These are phyloP conservation scores for Venustaconcha ellipsiformis DNA, from an alignment of 1,140 invertebrate genomes.

Conservation along the genomic window DNA sequence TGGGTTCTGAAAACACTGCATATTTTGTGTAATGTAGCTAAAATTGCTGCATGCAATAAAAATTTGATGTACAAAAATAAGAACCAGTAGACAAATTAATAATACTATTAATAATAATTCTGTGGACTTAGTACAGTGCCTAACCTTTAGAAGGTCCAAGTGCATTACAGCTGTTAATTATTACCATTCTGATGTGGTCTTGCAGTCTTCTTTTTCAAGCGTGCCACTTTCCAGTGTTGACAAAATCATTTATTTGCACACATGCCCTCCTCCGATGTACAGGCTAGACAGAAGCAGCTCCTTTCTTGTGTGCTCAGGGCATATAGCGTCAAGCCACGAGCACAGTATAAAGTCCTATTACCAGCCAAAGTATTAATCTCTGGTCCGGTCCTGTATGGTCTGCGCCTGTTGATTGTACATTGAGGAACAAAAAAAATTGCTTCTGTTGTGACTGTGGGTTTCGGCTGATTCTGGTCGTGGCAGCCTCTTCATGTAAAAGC, in stretches of 20 bases:
- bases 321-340: conserved; percentile 16
- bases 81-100: no score
- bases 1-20: no score
- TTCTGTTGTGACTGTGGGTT: conserved; percentile 7
- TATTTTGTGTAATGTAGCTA: no score
- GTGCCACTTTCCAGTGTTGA: not conserved
- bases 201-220: not conserved
- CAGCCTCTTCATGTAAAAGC: conserved; percentile 5
- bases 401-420: conserved; percentile 11
- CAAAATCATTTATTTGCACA: not conserved
- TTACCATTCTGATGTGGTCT: not conserved
- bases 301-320: conserved; percentile 7
- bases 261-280: not conserved
- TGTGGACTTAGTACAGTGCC: no score
- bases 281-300: conserved; percentile 30
- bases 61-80: no score
- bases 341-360: conserved; percentile 11
- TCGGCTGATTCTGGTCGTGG: not conserved
- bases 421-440: conserved; percentile 25
- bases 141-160: no score
- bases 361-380: conserved; percentile 4
- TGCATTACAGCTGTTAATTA: no score
- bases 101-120: no score
- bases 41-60: no score
- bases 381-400: conserved; percentile 1